Evolutionary conservation across 2,797 vertebrate species (phyloP).

Genomic region (Coluber constrictor): DNA sequence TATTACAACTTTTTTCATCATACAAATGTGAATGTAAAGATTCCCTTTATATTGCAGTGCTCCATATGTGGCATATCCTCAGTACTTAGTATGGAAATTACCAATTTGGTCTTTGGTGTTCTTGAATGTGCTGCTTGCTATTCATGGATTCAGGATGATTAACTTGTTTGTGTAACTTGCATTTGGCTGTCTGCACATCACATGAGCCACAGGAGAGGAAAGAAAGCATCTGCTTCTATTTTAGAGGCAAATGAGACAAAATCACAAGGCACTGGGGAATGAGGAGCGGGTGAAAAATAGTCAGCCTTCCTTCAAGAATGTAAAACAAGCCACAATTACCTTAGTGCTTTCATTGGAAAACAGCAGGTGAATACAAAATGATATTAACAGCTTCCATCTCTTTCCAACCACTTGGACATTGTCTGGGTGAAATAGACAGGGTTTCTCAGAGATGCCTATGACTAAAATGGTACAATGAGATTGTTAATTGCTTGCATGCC

Average conservation of each 20-base stretch:
- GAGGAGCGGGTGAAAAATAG: not conserved
- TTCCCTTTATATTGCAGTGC: not conserved
- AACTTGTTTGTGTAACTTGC: conserved; percentile 29
- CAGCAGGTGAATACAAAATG: conserved; percentile 13
- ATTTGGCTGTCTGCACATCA: conserved; percentile 31
- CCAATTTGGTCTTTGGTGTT: not conserved
- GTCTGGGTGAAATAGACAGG: not conserved
- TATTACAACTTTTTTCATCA: not conserved
- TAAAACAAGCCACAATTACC: not conserved
- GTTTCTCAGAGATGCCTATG: not conserved
- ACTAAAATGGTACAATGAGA: conserved; percentile 26
- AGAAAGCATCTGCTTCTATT: conserved; percentile 32
- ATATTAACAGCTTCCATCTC: not conserved
- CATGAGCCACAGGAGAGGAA: conserved; percentile 23
- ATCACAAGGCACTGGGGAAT: not conserved
- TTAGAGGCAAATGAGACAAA: conserved; percentile 25
- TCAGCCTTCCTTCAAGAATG: not conserved
- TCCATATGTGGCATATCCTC: not conserved
- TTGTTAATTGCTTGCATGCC: not conserved
- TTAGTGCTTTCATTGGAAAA: conserved; percentile 17
- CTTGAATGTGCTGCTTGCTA: conserved; percentile 3
- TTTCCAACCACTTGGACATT: conserved; percentile 22
- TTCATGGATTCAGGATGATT: conserved; percentile 19
- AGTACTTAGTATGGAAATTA: not conserved
- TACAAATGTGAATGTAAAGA: not conserved